Base-by-base conservation (phyloP, 2,888 invertebrate species). In the Meloe dianella region DNA sequence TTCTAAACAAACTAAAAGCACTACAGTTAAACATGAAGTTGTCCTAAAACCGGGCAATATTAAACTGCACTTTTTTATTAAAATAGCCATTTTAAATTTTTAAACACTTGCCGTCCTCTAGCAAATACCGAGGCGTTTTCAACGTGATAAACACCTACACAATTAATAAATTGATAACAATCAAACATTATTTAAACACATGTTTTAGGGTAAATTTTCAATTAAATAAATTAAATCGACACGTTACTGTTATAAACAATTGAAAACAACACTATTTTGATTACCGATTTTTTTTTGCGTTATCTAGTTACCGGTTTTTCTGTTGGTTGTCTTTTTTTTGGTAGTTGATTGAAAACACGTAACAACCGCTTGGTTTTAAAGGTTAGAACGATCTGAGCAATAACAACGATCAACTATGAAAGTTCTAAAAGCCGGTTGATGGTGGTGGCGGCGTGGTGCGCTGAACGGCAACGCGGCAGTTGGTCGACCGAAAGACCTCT, bases 1-100 rank as follows among this genome's bases (percentile, higher is more conserved):
- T 82, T 87, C 87, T 77, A 87, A 82, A 78, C 86, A 87, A 73
- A 87, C 84, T 64, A 87, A 80, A 68, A 87, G 83, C 65, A 87
- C 83, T 74, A 87, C 82, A 70, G 87, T 87, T 71, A 87, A 83
- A 73, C 86, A 85, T 64, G 87, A 87, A 69, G 87, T 83, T 69
- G 82, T 80, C 73, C 76, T 79, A 72, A 78, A 79, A 63, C 77
- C 77, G 70, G 77, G 75, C 63, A 74, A 71, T 47, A 71, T 72
- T 72, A 78, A 73, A 71, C 77, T 75, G 74, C 78, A 78, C 78
- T 78, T 77, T 68, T 75, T 78, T 72, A 77, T 73, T 68, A 75
- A 68, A 65, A 73, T 74, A 70, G 78, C 78, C 78, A 78, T 78
- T 57, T 59, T 61, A 60, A 54, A 38, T 22, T 24, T 30, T 61